Conservation (phyloP, 2,113 vertebrate genomes). For the Strix uralensis region DNA sequence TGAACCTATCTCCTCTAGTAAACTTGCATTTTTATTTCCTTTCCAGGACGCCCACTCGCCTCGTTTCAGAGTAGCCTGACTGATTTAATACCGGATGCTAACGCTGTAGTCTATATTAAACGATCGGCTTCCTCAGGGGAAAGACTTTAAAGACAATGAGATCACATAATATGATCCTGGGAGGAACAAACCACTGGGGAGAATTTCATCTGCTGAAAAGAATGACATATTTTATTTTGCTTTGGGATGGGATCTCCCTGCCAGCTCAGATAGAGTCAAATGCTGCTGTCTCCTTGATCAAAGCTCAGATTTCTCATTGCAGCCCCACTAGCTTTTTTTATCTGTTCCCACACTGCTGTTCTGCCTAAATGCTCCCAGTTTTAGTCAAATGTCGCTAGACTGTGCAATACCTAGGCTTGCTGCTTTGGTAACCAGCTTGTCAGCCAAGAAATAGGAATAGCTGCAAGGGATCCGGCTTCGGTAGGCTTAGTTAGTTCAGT, state of each 20-base stretch:
- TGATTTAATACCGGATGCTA: slow-evolving; percentile 80
- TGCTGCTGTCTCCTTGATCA: slow-evolving; percentile 26
- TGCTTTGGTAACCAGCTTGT: slow-evolving; percentile 8
- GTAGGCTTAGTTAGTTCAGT: not conserved
- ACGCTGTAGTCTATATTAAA: slow-evolving; percentile 82
- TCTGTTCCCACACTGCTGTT: slow-evolving; percentile 18
- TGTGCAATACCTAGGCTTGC: not conserved
- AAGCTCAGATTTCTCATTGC: slow-evolving; percentile 23
- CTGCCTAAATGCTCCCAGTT: not conserved
- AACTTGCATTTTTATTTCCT: slow-evolving; percentile 35
- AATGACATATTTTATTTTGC: slow-evolving; percentile 41
- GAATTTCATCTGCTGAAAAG: slow-evolving; percentile 30
- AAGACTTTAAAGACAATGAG: slow-evolving; percentile 34
- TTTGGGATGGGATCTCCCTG: slow-evolving; percentile 23
- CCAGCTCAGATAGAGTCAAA: slow-evolving; percentile 29
- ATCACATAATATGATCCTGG: not conserved
- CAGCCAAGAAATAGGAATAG: slow-evolving; percentile 22
- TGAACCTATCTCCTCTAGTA: not conserved
- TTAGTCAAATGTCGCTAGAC: not conserved
- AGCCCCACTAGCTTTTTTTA: not conserved
- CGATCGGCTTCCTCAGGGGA: slow-evolving; percentile 62
- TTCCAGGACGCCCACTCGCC: slow-evolving; percentile 81
- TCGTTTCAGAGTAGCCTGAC: slow-evolving; percentile 80
- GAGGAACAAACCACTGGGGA: slow-evolving; percentile 26
- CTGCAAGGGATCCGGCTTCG: not conserved